Evolutionary conservation across 2,113 vertebrate genomes (phyloP).

Genomic region (Mus pahari): DNA sequence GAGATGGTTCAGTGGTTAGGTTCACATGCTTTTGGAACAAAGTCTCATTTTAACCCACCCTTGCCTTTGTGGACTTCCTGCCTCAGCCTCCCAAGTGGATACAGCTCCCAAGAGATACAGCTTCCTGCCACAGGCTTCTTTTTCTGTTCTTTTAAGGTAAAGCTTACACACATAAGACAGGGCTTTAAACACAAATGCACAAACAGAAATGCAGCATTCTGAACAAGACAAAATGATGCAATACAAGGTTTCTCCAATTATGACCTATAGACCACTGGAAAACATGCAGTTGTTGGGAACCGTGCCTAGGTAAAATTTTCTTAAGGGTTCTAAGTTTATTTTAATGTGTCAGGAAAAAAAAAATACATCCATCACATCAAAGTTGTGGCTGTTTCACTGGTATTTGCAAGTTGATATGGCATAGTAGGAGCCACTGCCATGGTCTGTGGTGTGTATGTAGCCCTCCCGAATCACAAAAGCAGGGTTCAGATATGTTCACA

Average conservation of each 20-base stretch:
- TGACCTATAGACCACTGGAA: neutral
- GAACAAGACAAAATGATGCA: neutral
- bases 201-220: conserved; percentile 25
- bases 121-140: neutral
- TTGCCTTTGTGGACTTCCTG: neutral
- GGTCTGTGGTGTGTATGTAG: neutral
- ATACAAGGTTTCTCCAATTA: conserved; percentile 31
- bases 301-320: neutral
- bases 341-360: conserved; percentile 39
- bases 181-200: conserved; percentile 43
- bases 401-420: neutral
- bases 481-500: neutral
- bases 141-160: neutral
- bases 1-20: neutral
- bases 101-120: neutral
- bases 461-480: neutral
- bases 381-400: neutral
- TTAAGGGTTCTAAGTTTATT: conserved; percentile 26
- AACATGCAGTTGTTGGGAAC: neutral
- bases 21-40: neutral
- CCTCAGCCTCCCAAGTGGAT: neutral
- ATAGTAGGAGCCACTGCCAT: neutral
- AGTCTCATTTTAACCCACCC: neutral
- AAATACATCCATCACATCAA: neutral
- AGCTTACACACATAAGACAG: neutral